Conservation (phyloP, 1,140 invertebrate species). For the Pachyrhynchus sulphureomaculatus region DNA sequence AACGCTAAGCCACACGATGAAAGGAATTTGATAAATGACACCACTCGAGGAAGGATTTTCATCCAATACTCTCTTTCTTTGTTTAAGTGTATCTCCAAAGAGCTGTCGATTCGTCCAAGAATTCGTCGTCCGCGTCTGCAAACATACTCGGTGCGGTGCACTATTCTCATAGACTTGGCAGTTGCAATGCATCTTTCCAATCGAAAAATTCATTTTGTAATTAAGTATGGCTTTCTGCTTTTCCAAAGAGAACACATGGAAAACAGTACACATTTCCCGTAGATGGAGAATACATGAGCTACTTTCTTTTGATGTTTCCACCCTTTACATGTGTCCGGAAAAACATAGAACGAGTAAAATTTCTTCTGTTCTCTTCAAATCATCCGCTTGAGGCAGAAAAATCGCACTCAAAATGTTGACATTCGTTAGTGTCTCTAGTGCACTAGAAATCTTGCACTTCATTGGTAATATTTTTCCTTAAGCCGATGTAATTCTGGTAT, state of each 20-base stretch:
- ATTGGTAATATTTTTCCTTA: no score
- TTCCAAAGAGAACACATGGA: not conserved
- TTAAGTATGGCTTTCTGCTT: no score
- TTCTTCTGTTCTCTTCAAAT: not conserved
- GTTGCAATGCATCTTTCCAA: no score
- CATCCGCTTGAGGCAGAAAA: not conserved
- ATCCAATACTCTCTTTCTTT: conserved; percentile 39
- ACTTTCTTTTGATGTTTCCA: conserved; percentile 5
- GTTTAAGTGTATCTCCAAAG: not conserved
- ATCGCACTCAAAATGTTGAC: conserved; percentile 2
- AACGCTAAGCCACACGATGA: conserved; percentile 29
- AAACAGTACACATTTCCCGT: not conserved
- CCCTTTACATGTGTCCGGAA: conserved; percentile 1
- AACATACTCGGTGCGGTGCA: not conserved
- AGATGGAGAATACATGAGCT: not conserved
- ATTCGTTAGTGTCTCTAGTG: not conserved
- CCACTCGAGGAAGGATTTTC: conserved; percentile 37
- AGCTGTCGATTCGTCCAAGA: not conserved
- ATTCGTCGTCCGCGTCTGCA: not conserved
- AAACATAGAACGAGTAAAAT: not conserved
- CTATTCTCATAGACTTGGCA: not conserved
- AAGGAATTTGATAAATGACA: conserved; percentile 37
- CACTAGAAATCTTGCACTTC: conserved; percentile 1
- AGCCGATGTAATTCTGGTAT: no score
- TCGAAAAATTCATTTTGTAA: no score